phyloP scores from a whole-genome alignment of 2,888 invertebrate genomes.

The Macrostomum cliftonense region DNA sequence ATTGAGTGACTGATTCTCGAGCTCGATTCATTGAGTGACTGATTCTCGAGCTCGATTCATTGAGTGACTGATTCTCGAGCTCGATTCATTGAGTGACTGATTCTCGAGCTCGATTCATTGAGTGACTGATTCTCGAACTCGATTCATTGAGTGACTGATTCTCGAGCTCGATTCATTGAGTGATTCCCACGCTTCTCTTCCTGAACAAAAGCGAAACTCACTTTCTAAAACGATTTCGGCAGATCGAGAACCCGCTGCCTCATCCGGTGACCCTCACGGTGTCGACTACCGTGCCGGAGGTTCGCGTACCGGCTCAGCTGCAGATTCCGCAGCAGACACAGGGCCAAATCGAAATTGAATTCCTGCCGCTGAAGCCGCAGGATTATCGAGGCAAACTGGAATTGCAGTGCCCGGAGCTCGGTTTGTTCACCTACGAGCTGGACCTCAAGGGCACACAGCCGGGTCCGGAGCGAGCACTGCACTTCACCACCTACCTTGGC shows the following conservation, averaged over 20 bases:
- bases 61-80: too few relatives aligned
- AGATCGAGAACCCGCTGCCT: slow-evolving; percentile 27
- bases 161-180: too few relatives aligned
- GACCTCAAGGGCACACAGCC: slow-evolving; percentile 30
- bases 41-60: too few relatives aligned
- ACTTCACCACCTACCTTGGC: slow-evolving; percentile 32
- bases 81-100: too few relatives aligned
- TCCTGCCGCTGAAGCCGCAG: slow-evolving; percentile 34
- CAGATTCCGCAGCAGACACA: slow-evolving; percentile 25
- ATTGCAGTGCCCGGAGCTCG: slow-evolving; percentile 31
- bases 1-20: too few relatives aligned
- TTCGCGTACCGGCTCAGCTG: slow-evolving; percentile 30
- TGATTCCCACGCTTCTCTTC: too few relatives aligned
- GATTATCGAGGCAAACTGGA: slow-evolving; percentile 27
- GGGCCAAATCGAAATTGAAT: slow-evolving; percentile 34
- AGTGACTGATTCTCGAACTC: too few relatives aligned
- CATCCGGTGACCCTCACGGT: slow-evolving; percentile 26
- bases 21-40: too few relatives aligned
- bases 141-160: too few relatives aligned
- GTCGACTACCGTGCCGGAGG: slow-evolving; percentile 25
- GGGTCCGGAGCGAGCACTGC: slow-evolving; percentile 29
- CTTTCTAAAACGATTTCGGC: too few relatives aligned
- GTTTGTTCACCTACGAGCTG: slow-evolving; percentile 33
- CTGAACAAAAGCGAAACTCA: too few relatives aligned
- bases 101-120: too few relatives aligned